These are phyloP conservation scores for Argya squamiceps DNA, from an alignment of 2,797 vertebrate species.

Conservation along the genomic window DNA sequence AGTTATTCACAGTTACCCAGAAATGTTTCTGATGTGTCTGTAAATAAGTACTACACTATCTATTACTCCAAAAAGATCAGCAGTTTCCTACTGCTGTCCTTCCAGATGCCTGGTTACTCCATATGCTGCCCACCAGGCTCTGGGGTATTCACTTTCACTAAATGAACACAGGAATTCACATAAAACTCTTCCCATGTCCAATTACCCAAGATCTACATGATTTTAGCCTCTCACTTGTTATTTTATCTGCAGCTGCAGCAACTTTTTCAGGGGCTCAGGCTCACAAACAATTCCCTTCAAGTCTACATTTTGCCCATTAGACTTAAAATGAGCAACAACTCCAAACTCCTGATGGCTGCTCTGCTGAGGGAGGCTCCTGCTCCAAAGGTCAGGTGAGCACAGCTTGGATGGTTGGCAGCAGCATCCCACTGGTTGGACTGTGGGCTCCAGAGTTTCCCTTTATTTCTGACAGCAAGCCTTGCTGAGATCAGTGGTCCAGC, in stretches of 20 bases:
- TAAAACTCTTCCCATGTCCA: neutral
- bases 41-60: constrained; percentile 4
- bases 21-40: constrained; percentile 31
- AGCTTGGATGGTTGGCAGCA: neutral
- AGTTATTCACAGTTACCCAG: constrained; percentile 42
- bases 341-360: neutral
- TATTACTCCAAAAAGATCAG: neutral
- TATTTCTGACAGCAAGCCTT: neutral
- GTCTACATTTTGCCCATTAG: constrained; percentile 6
- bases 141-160: neutral
- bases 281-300: constrained; percentile 1
- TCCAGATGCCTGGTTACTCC: neutral
- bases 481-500: neutral
- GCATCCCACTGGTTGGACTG: neutral
- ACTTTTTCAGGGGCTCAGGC: neutral
- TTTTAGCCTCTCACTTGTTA: constrained; percentile 9
- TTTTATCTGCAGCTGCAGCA: constrained; percentile 12
- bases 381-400: neutral
- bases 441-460: neutral
- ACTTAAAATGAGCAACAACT: constrained; percentile 13
- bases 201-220: constrained; percentile 26
- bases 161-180: constrained; percentile 27
- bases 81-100: neutral
- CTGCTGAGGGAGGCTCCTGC: neutral
- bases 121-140: neutral